Base-by-base conservation (phyloP, 2,113 vertebrate species). In the Seriola quinqueradiata region DNA sequence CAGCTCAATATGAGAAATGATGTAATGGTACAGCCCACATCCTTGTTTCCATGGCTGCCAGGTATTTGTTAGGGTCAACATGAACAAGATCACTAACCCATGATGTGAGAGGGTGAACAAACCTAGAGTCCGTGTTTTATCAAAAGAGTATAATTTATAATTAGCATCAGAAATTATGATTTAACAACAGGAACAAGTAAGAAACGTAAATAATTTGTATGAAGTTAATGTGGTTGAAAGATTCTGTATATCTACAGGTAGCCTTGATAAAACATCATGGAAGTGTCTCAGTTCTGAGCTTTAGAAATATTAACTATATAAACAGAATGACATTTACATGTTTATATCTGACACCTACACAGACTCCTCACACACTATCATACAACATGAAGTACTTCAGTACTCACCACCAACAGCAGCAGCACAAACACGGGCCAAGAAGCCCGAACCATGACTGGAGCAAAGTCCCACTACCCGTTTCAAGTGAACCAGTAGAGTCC, bases 371-470 rank as follows among this genome's bases (percentile, higher is more conserved):
- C n/a, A 57, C 3, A 25, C 23, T 12, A 64, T 9, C 36, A 65
- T 12, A 58, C 52, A 58, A 57, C 34, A 55, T 17, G 25, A 25
- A 25, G 25, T 25, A 25, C 2, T 11, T 28, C 8, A 1, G 36
- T 48, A 83, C 85, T 81, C 68, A 87, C 85, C 69, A 10, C 14
- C 11, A 64, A 36, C 13, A 84, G 28, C 4, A 87, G 8, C 42
- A 69, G n/a, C 13, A 48, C 58, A 54, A 48, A 69, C n/a, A 70
- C 3, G 0, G 77, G 50, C 5, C 10, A 77, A 77, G 52, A 70
- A 60, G 32, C 32, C 63, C 10, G 11, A 65, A 21, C 9, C 85
- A 87, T 87, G 58, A 58, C 42, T 5, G n/a, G 2, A 75, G 17
- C 67, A 75, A 61, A 55, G 14, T 77, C 73, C 34, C 59, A 0